Percentiles rank a stretch among this genome's conserved stretches.
These are phyloP conservation scores for Dryadula phaetusa DNA, from an alignment of 2,888 invertebrate species.

Conservation along the genomic window DNA sequence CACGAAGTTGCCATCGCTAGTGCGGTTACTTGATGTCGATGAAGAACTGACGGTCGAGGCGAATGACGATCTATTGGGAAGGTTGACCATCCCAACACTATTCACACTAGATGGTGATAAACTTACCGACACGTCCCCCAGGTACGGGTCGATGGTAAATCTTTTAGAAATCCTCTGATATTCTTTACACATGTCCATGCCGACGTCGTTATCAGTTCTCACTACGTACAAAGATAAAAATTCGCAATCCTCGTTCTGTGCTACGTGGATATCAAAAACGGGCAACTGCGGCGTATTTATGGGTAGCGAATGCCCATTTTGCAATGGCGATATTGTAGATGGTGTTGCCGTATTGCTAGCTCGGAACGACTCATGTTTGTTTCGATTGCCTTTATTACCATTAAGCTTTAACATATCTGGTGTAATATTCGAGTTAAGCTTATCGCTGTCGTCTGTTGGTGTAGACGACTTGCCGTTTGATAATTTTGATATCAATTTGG, in stretches of 20 bases:
- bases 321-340: conserved; percentile 78
- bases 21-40: conserved; percentile 72
- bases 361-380: conserved; percentile 71
- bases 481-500: conserved; percentile 76
- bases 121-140: conserved; percentile 73
- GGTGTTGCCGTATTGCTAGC: conserved; percentile 75
- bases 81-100: conserved; percentile 72
- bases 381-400: conserved; percentile 60
- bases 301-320: conserved; percentile 76
- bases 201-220: conserved; percentile 75
- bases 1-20: conserved; percentile 78
- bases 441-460: conserved; percentile 63
- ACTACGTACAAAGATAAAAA: conserved; percentile 76
- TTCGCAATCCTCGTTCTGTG: conserved; percentile 76
- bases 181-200: conserved; percentile 78
- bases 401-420: conserved; percentile 70
- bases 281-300: conserved; percentile 72
- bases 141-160: conserved; percentile 76
- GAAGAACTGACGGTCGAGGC: conserved; percentile 74
- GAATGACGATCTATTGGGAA: conserved; percentile 75
- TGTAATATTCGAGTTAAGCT: conserved; percentile 63
- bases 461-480: conserved; percentile 79
- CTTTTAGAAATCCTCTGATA: conserved; percentile 79
- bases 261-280: conserved; percentile 74
- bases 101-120: conserved; percentile 80